Percentiles rank a stretch among this genome's conserved stretches.
phyloP scores from a whole-genome alignment of 2,797 vertebrate genomes.

The Sylvilagus floridanus region DNA sequence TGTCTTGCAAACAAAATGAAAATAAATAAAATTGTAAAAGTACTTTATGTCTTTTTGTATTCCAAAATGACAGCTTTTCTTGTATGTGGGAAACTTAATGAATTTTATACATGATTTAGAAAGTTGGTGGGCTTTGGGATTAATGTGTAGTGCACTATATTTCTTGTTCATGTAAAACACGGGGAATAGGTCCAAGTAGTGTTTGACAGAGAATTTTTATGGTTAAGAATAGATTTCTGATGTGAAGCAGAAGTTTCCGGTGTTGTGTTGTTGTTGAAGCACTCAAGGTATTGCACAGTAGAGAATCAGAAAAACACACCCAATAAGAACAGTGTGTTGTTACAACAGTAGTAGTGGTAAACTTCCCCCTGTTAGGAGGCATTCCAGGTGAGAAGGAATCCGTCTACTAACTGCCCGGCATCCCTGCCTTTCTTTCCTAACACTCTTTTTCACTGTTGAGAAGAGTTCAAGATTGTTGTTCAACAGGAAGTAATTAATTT shows the following conservation, averaged over 20 bases:
- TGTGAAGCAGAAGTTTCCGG: neutral
- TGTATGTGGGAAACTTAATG: neutral
- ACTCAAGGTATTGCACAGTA: neutral
- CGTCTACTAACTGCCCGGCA: neutral
- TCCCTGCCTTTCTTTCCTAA: neutral
- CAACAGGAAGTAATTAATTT: neutral
- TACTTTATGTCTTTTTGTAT: neutral
- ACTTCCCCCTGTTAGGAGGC: neutral
- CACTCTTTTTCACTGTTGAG: neutral
- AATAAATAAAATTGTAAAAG: neutral
- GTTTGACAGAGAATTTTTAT: neutral
- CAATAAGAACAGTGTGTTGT: neutral
- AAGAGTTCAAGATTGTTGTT: too few relatives aligned
- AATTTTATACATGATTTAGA: neutral
- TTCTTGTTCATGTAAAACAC: neutral
- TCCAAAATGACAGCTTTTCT: neutral
- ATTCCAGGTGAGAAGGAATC: neutral
- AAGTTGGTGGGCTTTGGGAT: neutral
- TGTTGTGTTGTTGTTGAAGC: neutral
- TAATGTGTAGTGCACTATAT: neutral
- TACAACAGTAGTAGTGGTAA: neutral
- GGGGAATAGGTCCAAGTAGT: neutral
- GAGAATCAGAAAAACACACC: neutral
- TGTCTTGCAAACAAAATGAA: too few relatives aligned
- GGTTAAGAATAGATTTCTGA: neutral